Conservation (phyloP, 92 coral and sea anemone species). For the Anthopleura xanthogrammica region DNA sequence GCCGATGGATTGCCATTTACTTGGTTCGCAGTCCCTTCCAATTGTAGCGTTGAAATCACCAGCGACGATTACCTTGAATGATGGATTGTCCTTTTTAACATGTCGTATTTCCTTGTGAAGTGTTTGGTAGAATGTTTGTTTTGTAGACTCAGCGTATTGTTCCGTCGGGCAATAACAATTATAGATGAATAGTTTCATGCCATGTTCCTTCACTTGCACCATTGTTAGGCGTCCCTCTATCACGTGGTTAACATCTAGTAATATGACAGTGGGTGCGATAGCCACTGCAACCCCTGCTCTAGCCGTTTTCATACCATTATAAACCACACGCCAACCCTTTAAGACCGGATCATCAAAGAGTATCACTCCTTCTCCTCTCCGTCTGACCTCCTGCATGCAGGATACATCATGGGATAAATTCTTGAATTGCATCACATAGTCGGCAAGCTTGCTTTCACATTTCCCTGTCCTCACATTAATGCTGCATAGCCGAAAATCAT, state of each 20-base stretch:
- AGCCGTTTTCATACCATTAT: no score
- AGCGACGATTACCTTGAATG: conserved; percentile 1
- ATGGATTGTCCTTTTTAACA: conserved; percentile 1
- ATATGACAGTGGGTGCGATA: no score
- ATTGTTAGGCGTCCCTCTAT: conserved; percentile 7
- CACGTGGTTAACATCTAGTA: conserved; percentile 19
- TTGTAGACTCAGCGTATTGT: conserved; percentile 11
- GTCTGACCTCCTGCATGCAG: no score
- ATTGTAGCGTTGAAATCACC: conserved; percentile 32
- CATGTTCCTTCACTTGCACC: conserved; percentile 19
- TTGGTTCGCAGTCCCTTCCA: conserved; percentile 15
- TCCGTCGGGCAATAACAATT: conserved; percentile 32
- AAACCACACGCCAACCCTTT: no score
- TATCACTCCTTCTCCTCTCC: no score
- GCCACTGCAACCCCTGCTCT: no score
- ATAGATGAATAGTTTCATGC: conserved; percentile 11
- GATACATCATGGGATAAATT: no score
- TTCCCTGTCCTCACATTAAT: no score
- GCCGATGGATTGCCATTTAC: background rate
- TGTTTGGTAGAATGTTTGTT: conserved; percentile 17
- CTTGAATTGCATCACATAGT: no score
- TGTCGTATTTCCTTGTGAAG: background rate
- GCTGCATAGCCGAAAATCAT: no score
- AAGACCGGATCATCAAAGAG: no score
- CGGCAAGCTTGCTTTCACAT: no score